Base-by-base conservation (phyloP, 2,113 vertebrate genomes). In the Erythrocercus mccallii region DNA sequence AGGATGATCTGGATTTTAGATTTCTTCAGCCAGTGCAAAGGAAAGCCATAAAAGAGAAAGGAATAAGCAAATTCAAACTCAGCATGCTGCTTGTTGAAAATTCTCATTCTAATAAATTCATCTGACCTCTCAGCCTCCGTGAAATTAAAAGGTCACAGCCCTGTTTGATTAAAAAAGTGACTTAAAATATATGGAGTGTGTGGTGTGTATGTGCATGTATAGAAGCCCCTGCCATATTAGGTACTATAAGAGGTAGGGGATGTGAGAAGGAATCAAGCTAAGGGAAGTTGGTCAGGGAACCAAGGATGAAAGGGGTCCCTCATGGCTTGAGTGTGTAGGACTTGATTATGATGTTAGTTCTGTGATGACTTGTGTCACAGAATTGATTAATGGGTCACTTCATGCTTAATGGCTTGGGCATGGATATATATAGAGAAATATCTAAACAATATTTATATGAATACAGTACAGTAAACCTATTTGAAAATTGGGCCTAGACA, bases 1-100 rank as follows among this genome's bases (percentile, higher is more conserved):
- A 79, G 94, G 53, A 95, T 97, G 95, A 97, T 96, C 80, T 96
- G 95, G 94, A 90, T 96, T 97, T 97, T 93, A 93, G 66, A 96
- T 95, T 96, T 86, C 76, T 95, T 45, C 78, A 47, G 51, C 95
- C 61, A 53, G 78, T 1, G 6, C 72, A 94, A 90, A 90, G 28
- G 40, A 23, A 81, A 86, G 95, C 61, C 72, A 91, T 50, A 48
- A 94, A 91, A 96, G 88, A 95, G 54, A 64, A 51, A 66, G 48
- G 33, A 70, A 85, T 88, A 95, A 92, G 88, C 85, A 95, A 95
- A 89, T 86, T 90, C 56, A 38, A 87, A 47, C 31, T 68, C 73
- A 47, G 50, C 58, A 44, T 94, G 70, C 45, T 88, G 66, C 78
- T 79, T 83, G 73, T 89, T 95, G 72, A 74, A 94, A 96, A 94